Evolutionary conservation across 2,888 invertebrate genomes (phyloP), one percentile per base, ranked within the genome.

Genomic region (Meliscaeva auricollis): DNA sequence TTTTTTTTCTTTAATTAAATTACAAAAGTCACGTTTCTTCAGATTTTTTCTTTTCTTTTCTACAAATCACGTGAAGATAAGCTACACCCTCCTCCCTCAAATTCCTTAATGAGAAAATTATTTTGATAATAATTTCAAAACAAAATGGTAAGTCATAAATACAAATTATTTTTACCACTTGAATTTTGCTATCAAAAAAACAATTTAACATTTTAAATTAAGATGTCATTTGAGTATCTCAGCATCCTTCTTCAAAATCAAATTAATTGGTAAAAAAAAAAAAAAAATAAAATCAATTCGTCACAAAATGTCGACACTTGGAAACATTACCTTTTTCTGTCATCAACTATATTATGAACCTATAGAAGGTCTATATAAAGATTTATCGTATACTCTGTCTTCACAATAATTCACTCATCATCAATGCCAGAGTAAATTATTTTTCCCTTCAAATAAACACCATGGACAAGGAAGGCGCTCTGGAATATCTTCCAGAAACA

Each of bases 401-500:
- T 38, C 48, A 22, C 32, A 35, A 32, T 50, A 50, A 50, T 66
- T 66, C 50, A 50, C 66, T 66, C 66, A 66, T 50, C 66, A 50
- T 66, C 66, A 66, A 66, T 66, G 50, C 50, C 50, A 35, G 7
- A 38, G 50, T 66, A 35, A 50, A 50, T 66, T 66, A 66, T 66
- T 66, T 50, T 20, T 35, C 35, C 66, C n/a, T 38, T 17, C 15
- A 32, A 46, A 7, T 38, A 13, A 58, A 38, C 11, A 17, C 6
- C 56, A 30, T 17, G 26, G 30, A 30, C 30, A 46, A 15, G 20
- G 6, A n/a, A 35, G 44, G 4, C 32, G 20, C n/a, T 30, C 8
- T 54, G 22, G 22, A 48, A 35, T 35, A n/a, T n/a, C n/a, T 35
- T 35, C 35, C 7, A 48, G 20, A 6, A 13, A 22, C 62, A 17